Conservation (phyloP, 1,140 invertebrate species). For the Bombus sibiricus region DNA sequence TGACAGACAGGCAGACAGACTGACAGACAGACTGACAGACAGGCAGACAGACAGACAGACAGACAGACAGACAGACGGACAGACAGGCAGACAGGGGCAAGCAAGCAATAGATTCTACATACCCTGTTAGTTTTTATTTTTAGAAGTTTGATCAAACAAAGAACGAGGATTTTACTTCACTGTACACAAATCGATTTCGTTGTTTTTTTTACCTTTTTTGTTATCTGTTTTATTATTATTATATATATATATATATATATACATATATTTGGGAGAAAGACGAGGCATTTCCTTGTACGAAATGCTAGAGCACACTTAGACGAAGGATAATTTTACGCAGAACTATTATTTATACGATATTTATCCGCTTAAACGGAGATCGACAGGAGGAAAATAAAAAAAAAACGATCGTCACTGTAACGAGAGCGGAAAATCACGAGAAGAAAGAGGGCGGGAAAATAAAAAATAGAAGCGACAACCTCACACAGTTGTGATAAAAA, state of each 20-base stretch:
- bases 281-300: neutral
- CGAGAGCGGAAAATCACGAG: neutral
- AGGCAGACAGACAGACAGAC: no score
- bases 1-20: no score
- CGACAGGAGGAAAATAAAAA: neutral
- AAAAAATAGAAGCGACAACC: neutral
- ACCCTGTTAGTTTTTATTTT: neutral
- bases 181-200: neutral
- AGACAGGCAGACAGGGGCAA: no score
- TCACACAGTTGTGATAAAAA: slow-evolving; percentile 45
- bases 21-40: no score
- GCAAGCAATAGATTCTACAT: neutral
- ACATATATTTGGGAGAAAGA: neutral
- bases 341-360: slow-evolving; percentile 40
- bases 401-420: neutral
- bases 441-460: neutral
- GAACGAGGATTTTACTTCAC: neutral
- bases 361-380: slow-evolving; percentile 25
- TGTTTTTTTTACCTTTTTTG: slow-evolving; percentile 12
- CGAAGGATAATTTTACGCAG: neutral
- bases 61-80: no score
- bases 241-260: neutral
- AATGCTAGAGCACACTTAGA: neutral
- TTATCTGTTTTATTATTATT: slow-evolving; percentile 18
- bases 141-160: neutral